Conservation (phyloP, 2,113 vertebrate genomes). For the Heteronetta atricapilla region DNA sequence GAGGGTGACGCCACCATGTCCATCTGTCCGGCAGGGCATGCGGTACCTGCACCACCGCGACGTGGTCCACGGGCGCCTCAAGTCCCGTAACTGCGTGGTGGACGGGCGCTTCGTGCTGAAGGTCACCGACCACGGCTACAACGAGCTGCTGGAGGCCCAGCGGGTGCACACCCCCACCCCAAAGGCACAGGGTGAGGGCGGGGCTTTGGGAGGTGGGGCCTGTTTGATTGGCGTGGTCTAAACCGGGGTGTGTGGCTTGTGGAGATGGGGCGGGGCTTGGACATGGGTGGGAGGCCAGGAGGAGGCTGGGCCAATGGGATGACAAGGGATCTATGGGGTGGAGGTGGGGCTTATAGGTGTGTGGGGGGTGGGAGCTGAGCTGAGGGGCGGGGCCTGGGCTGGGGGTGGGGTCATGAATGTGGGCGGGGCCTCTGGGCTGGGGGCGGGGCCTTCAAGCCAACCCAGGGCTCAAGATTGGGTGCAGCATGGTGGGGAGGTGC, state of each 20-base stretch:
- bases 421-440: not conserved
- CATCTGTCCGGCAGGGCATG: slow-evolving; percentile 78
- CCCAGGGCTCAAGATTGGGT: too few species aligned
- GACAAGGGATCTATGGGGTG: not conserved
- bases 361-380: not conserved
- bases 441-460: not conserved
- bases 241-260: too few species aligned
- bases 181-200: slow-evolving; percentile 77
- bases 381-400: too few species aligned
- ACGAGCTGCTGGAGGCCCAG: slow-evolving; percentile 81
- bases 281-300: too few species aligned
- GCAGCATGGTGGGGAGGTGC: too few species aligned
- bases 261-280: too few species aligned
- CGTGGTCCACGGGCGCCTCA: slow-evolving; percentile 88
- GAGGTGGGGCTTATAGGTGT: not conserved
- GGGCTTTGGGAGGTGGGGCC: too few species aligned
- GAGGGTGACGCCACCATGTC: not conserved
- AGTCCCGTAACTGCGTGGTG: slow-evolving; percentile 94
- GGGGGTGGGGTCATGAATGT: not conserved
- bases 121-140: slow-evolving; percentile 90
- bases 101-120: slow-evolving; percentile 94
- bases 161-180: slow-evolving; percentile 26
- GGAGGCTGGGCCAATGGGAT: too few species aligned
- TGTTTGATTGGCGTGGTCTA: too few species aligned
- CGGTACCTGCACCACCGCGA: slow-evolving; percentile 88